Evolutionary conservation across 1,140 invertebrate genomes (phyloP), one percentile per base, ranked within the genome.

Genomic region (Helicoverpa zea): DNA sequence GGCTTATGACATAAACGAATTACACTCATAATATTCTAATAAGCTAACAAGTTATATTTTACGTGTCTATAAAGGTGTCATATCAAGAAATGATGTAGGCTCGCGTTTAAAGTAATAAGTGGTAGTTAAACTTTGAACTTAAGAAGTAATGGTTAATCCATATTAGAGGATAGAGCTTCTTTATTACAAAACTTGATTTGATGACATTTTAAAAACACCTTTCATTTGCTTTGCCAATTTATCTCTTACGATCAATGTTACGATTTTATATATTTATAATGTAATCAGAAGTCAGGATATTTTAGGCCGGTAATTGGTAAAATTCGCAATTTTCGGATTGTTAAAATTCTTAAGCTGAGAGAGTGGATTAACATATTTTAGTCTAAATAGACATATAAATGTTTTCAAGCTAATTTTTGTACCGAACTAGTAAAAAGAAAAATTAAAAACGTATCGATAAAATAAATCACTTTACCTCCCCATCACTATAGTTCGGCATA

Each of bases 401-500:
- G n/a, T n/a, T n/a, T 35, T 35, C 4, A 35, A 35, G 30, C 30
- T 4, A 35, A 52, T 52, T 52, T 14, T 13, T 2, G 12, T 14
- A 1, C 10, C 3, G 0, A 14, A 52, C 11, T 14, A 52, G 14
- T 14, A 52, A 13, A 5, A 14, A n/a, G 13, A 14, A n/a, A 0
- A 52, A 9, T 77, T 30, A 14, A 7, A 3, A 72, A 30, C 23
- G 81, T 82, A 85, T 84, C 83, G 73, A 82, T 66, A 79, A 58
- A 0, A 43, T 63, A 12, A 23, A 2, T n/a, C 16, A 14, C 23
- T n/a, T 18, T 23, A 10, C 7, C 12, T 30, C 52, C 56, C 68
- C 86, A 85, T 82, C 88, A 86, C 89, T 88, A 85, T 14, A 29
- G 23, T 52, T 29, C 64, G 74, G 74, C 74, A 73, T 80, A 88